Base-by-base conservation (phyloP, 2,113 vertebrate genomes). In the Paracanthobrama guichenoti region DNA sequence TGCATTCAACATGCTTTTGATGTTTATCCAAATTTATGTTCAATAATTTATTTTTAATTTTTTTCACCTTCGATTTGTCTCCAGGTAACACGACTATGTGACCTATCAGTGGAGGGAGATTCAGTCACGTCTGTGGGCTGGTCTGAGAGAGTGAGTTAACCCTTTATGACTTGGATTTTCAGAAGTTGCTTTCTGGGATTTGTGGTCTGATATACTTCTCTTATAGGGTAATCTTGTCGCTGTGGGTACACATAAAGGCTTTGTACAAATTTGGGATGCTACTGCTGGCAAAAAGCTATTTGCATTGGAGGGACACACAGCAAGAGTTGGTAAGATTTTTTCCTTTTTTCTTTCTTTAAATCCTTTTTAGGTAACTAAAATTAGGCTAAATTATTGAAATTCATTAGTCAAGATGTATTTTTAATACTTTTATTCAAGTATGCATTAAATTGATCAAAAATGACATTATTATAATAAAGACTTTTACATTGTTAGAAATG, bases 181-280 rank as follows among this genome's bases (percentile, higher is more conserved):
- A 35, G 48, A 35, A 57, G 2, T 39, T 60, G 13, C 24, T 59
- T 1, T 67, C 12, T 39, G 24, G 31, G 4, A 31, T 28, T 72
- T 16, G 71, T 22, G 67, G 0, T 35, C 55, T 67, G 9, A 83
- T 6, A 2, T 86, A 8, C 73, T 86, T 57, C 0, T 75, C 28
- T 89, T 91, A 39, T 88, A 99, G 98, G 98, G 98, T 72, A 99
- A 98, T 89, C 92, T 98, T 85, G 98, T 99, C 20, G 98, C 98
- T 0, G 98, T 99, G 1, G 98, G 98, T 22, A 99, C 98, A 9
- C 98, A 99, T 90, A 99, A 99, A 91, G 98, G 97, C 79, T 99
- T 98, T 48, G 98, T 99, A 62, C 98, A 99, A 92, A 99, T 99
- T 86, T 99, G 98, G 98, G 98, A 99, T 55, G 97, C 98, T 0